A percentile compares a stretch with the other conserved stretches of the same genome.
phyloP scores from a whole-genome alignment of 2,113 vertebrate species.

The Scatophagus argus region DNA sequence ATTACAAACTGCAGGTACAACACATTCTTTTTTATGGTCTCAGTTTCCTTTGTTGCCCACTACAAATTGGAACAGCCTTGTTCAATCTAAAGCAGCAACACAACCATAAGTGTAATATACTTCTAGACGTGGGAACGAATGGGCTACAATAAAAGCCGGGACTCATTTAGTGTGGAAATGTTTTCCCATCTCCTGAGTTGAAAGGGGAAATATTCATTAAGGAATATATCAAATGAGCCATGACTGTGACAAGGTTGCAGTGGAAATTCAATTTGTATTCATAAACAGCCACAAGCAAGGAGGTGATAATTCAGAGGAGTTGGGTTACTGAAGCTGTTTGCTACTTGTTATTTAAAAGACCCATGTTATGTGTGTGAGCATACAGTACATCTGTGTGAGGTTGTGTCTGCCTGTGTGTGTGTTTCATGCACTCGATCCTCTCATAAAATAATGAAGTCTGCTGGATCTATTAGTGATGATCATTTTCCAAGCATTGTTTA shows the following conservation, averaged over 20 bases:
- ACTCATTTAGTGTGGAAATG: slow-evolving; percentile 79
- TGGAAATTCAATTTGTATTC: slow-evolving; percentile 85
- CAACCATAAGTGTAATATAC: slow-evolving; percentile 68
- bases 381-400: background rate
- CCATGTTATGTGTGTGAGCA: slow-evolving; percentile 18
- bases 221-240: slow-evolving; percentile 85
- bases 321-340: slow-evolving; percentile 74
- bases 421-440: slow-evolving; percentile 31
- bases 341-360: slow-evolving; percentile 80
- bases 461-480: slow-evolving; percentile 67
- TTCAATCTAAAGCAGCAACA: slow-evolving; percentile 64
- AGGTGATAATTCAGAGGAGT: slow-evolving; percentile 82
- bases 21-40: slow-evolving; percentile 24
- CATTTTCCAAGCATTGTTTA: slow-evolving; percentile 74
- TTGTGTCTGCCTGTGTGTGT: slow-evolving; percentile 4
- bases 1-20: slow-evolving; percentile 27
- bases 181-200: slow-evolving; percentile 78
- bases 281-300: slow-evolving; percentile 80
- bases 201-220: slow-evolving; percentile 83
- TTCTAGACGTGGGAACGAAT: slow-evolving; percentile 64
- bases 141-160: slow-evolving; percentile 64
- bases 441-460: slow-evolving; percentile 64
- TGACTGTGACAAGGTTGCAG: slow-evolving; percentile 76
- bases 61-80: slow-evolving; percentile 49
- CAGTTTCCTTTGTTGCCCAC: slow-evolving; percentile 52